A percentile compares a stretch with the other conserved stretches of the same genome.
These are phyloP conservation scores for Escarpia spicata DNA, from an alignment of 2,888 invertebrate species.

Conservation along the genomic window DNA sequence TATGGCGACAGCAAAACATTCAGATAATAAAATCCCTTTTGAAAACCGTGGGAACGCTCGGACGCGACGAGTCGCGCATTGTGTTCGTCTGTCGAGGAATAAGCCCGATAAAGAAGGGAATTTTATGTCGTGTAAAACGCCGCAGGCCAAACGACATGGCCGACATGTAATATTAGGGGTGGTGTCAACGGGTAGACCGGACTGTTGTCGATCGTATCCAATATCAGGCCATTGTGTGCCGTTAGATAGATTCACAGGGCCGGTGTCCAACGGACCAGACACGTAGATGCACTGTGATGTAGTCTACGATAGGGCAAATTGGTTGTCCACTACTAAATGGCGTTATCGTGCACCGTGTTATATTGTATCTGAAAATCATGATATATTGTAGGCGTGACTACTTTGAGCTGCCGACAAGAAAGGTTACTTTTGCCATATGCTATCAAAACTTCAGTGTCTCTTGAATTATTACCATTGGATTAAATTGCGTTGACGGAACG, in stretches of 20 bases:
- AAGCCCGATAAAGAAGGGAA: neutral
- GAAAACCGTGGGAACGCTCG: neutral
- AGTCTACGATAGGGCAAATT: neutral
- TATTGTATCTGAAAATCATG: neutral
- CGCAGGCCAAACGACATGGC: neutral
- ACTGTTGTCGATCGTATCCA: neutral
- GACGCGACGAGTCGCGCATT: neutral
- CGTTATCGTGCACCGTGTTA: neutral
- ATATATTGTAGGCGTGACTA: conserved; percentile 16
- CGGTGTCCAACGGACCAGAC: neutral
- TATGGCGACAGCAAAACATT: neutral
- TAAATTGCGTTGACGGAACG: neutral
- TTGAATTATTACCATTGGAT: neutral
- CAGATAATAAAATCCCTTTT: neutral
- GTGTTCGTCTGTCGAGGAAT: neutral
- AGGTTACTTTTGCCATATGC: neutral
- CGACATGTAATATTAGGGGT: neutral
- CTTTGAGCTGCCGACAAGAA: neutral
- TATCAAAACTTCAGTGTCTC: neutral
- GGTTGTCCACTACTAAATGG: neutral
- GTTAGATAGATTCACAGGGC: too few relatives aligned
- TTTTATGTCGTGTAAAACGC: conserved; percentile 4
- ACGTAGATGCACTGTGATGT: neutral
- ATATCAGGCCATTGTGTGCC: neutral
- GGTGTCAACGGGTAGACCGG: neutral